Conservation (phyloP, 2,888 invertebrate genomes). For the Clivina fossor region DNA sequence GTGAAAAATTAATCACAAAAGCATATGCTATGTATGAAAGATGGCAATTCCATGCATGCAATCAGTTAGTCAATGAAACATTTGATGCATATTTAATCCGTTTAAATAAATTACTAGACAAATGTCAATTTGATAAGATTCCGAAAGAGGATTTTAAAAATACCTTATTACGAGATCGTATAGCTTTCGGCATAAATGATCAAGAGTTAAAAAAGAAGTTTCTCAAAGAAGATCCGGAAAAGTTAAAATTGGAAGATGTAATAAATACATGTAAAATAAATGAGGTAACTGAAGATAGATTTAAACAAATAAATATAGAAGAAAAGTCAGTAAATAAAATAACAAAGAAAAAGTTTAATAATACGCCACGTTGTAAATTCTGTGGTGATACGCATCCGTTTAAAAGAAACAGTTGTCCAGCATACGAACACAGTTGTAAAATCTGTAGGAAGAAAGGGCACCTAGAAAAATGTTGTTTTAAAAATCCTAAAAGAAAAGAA, state of each 20-base stretch:
- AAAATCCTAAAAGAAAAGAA: conserved; percentile 12
- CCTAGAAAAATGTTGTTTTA: neutral
- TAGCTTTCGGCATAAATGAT: conserved; percentile 12
- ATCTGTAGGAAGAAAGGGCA: conserved; percentile 12
- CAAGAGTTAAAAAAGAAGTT: conserved; percentile 7
- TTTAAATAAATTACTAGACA: conserved; percentile 1
- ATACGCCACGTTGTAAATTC: conserved; percentile 3
- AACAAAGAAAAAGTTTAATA: conserved; percentile 3
- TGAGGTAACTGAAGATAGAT: neutral
- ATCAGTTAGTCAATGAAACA: neutral
- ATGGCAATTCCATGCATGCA: conserved; percentile 2
- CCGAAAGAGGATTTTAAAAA: conserved; percentile 1
- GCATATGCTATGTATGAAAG: conserved; percentile 4
- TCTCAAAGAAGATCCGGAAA: conserved; percentile 7
- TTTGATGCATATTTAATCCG: conserved; percentile 1
- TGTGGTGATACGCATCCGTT: conserved; percentile 1
- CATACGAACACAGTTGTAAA: neutral
- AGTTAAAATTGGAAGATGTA: conserved; percentile 3
- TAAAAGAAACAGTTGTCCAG: neutral
- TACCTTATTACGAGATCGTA: conserved; percentile 2
- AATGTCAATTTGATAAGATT: conserved; percentile 10
- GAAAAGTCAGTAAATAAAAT: neutral
- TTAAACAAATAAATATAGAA: conserved; percentile 8
- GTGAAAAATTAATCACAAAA: neutral
- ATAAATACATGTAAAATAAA: too few relatives aligned